Conservation (phyloP, 1,140 invertebrate genomes). For the Rhyzopertha dominica region DNA sequence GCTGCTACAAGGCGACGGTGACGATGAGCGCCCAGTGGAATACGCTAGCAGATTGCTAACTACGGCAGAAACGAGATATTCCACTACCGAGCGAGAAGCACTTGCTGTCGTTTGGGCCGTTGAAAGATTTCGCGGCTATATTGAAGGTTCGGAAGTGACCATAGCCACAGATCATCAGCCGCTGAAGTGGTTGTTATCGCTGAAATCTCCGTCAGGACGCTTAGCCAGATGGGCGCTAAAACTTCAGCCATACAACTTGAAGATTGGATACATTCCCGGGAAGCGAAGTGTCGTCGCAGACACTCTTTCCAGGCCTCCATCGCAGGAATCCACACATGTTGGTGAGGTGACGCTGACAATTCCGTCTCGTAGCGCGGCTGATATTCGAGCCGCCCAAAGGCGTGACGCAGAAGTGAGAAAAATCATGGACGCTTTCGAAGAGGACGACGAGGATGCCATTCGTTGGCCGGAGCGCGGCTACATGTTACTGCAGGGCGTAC, state of each 20-base stretch:
- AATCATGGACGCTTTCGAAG: constrained; percentile 6
- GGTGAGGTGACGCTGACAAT: neutral
- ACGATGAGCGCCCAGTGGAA: no score
- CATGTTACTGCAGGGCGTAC: constrained; percentile 32
- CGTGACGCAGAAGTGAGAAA: constrained; percentile 14
- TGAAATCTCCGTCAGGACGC: constrained; percentile 31
- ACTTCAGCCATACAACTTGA: constrained; percentile 20
- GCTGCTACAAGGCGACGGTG: no score
- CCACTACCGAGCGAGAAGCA: constrained; percentile 42
- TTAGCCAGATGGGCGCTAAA: constrained; percentile 31
- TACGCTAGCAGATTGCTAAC: constrained; percentile 36
- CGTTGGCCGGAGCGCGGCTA: constrained; percentile 24
- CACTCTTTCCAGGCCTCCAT: constrained; percentile 15
- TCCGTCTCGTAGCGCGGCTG: constrained; percentile 16
- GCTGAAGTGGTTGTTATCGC: constrained; percentile 25
- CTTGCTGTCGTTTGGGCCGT: constrained; percentile 43
- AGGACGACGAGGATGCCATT: constrained; percentile 1
- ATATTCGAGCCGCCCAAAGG: constrained; percentile 18
- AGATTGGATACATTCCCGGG: constrained; percentile 22
- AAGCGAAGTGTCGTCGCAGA: constrained; percentile 22
- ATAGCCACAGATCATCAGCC: constrained; percentile 46
- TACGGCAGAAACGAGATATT: constrained; percentile 45
- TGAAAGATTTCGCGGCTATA: constrained; percentile 35
- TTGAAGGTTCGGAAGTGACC: constrained; percentile 40
- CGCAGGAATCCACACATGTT: no score